Evolutionary conservation across 2,888 invertebrate genomes (phyloP).

Genomic region (Eupithecia subumbrata): DNA sequence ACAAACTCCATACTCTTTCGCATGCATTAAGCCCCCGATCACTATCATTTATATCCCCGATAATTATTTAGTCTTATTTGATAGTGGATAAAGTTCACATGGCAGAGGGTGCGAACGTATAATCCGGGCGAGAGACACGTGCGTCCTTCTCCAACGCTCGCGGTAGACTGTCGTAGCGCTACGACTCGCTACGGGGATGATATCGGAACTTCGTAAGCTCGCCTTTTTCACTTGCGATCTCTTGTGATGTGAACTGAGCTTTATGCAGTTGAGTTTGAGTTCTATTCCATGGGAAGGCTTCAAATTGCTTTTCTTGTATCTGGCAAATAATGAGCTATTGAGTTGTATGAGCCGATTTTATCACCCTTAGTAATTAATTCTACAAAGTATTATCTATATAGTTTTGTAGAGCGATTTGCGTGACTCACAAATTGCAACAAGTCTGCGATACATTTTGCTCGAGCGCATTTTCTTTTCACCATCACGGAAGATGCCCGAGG

Average conservation of each 20-base stretch:
- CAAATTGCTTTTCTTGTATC: not conserved
- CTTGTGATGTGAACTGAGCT: constrained; percentile 4
- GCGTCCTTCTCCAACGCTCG: constrained; percentile 28
- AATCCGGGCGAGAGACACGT: constrained; percentile 55
- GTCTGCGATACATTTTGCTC: constrained; percentile 31
- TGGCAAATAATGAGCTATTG: not conserved
- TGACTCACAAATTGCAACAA: constrained; percentile 56
- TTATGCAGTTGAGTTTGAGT: not conserved
- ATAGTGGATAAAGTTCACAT: constrained; percentile 49
- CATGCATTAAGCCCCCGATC: constrained; percentile 23
- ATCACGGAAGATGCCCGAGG: constrained; percentile 45
- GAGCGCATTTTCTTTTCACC: constrained; percentile 42
- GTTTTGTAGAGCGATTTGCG: constrained; percentile 38
- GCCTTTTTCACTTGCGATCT: constrained; percentile 31
- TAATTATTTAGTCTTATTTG: constrained; percentile 2
- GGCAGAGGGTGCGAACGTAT: constrained; percentile 61
- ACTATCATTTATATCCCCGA: not conserved
- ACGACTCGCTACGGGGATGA: constrained; percentile 71
- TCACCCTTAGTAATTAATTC: not conserved
- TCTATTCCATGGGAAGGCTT: not conserved
- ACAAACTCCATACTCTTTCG: constrained; percentile 58
- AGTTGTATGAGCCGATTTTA: not conserved
- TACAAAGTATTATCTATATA: not conserved
- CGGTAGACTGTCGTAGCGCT: constrained; percentile 39
- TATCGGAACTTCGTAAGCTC: constrained; percentile 69